phyloP scores from a whole-genome alignment of 2,113 vertebrate genomes.

The Synodontis membranacea region DNA sequence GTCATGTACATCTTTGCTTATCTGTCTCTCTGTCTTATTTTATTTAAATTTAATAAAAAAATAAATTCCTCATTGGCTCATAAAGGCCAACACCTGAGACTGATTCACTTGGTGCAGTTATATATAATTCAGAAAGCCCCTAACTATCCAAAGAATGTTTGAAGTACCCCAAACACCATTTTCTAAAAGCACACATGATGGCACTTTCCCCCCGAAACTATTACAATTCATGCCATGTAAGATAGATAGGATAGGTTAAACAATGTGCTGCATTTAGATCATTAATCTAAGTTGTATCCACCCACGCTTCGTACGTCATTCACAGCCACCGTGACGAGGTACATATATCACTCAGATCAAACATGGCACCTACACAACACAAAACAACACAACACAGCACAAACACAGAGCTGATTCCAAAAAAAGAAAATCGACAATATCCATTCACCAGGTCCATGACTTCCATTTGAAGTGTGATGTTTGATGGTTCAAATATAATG shows the following conservation, averaged over 20 bases:
- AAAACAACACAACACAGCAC: background rate
- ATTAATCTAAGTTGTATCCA: background rate
- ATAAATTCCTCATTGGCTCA: too few species aligned
- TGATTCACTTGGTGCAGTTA: background rate
- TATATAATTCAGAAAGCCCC: background rate
- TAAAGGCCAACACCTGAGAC: too few species aligned
- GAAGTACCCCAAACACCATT: background rate
- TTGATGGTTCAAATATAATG: background rate
- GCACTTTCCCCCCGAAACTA: background rate
- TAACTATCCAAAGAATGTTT: background rate
- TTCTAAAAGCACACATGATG: background rate
- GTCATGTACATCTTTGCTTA: background rate
- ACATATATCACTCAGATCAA: background rate
- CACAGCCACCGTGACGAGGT: background rate
- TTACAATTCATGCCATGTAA: background rate
- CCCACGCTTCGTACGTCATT: background rate
- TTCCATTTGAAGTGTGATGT: background rate
- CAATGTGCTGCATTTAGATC: background rate
- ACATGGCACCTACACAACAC: constrained; percentile 1
- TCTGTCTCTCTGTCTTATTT: too few species aligned
- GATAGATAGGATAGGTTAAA: background rate
- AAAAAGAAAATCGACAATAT: background rate
- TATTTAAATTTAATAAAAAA: too few species aligned
- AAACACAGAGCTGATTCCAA: background rate
- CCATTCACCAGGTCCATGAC: background rate